Base-by-base conservation (phyloP, 2,888 invertebrate species). In the Epiperipatus broadwayi region DNA sequence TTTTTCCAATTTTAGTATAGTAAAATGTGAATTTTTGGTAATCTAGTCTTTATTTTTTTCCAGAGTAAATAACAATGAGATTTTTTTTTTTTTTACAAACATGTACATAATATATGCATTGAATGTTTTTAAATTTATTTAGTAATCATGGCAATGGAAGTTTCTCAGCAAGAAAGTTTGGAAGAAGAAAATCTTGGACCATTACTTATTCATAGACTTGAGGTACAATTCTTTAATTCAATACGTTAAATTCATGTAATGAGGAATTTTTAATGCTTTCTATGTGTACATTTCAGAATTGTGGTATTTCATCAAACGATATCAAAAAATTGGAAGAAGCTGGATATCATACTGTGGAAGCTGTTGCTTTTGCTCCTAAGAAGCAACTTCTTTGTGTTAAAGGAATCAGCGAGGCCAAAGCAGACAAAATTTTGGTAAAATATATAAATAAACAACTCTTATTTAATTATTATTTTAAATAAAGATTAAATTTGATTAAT, bases 361-460 rank as follows among this genome's bases (percentile, higher is more conserved):
- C 95, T 0, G 72, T 99, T 8, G 93, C 93, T 0, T 93, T 79
- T 65, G 76, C 89, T 1, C 85, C 95, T 0, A 87, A 85, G 54
- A 95, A 93, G 59, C 72, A 74, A 55, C 64, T 97, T 1, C 64
- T 87, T 2, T 8, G 5, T 19, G 78, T 89, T 30, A 91, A 91
- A 61, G 97, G 97, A 0, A 83, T 99, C 47, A 89, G 89, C 33
- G 97, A 97, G 56, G 80, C 79, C 1, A 99, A 99, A 60, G 93
- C 89, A 8, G 95, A 95, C 46, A 91, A 91, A 64, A 73, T 93
- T 46, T 53, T 85, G 41, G 69, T 68, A 52, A 52, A 54, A 50
- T 33, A 39, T 37, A 16, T 39, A 42, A 4, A 12, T 5, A 5
- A 44, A 10, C 10, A 3, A 10, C 27, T 10, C 16, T 4, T 39